Base-by-base conservation (phyloP, 2,797 vertebrate species). In the Esox lucius region DNA sequence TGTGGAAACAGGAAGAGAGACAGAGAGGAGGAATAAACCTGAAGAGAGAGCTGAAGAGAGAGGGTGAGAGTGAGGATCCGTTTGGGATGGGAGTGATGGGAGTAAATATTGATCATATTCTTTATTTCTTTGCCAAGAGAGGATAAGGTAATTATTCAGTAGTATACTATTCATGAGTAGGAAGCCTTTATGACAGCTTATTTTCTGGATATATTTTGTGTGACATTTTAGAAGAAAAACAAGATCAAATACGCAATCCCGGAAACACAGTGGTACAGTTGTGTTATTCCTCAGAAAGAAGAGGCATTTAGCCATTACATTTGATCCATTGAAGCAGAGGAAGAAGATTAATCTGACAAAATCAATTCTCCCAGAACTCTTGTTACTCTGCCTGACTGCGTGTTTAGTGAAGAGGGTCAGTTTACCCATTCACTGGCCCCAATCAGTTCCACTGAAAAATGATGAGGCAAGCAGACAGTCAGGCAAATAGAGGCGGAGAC, bases 241-340 rank as follows among this genome's bases (percentile, higher is more conserved):
- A 56, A 19, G 51, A 56, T 12, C 0, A 12, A 59, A 22, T 4
- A n/a, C n/a, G 3, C 22, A 11, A 16, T 46, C n/a, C 56, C 56
- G n/a, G 56, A 59, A 59, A 59, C 9, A 59, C 22, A 59, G 22
- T 22, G 56, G 56, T 17, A 59, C n/a, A 24, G 53, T 56, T 24
- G 22, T 59, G 56, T 24, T 22, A 24, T 59, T 59, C 22, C 22
- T 59, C 56, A 59, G 56, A n/a, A 22, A 22, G 53, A 7, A 7
- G 53, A 56, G 53, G 19, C n/a, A 56, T 53, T 53, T 53, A 71
- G 75, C 46, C 53, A 0, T 22, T 59, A 59, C 22, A 59, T 59
- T 79, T 51, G 68, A 39, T 42, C 72, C 51, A 70, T 65, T 74
- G 74, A 67, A 48, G 19, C 2, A 56, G 16, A 48, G 75, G 65